Conservation (phyloP, 2,113 vertebrate species). For the Salvelinus namaycush region DNA sequence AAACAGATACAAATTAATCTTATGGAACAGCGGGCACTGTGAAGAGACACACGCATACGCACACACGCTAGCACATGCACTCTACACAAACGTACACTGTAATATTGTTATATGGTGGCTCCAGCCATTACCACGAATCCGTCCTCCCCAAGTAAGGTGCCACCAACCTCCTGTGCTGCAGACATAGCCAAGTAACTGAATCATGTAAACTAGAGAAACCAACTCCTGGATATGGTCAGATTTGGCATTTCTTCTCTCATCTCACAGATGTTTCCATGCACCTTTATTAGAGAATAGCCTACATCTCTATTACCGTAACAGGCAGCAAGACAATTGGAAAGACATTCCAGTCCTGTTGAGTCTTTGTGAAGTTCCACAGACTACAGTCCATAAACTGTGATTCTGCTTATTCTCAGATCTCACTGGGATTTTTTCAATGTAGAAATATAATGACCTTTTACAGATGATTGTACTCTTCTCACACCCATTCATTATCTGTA, state of each 20-base stretch:
- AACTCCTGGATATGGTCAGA: slow-evolving; percentile 43
- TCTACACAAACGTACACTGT: too few species aligned
- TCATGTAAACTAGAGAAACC: background rate
- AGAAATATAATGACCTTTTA: slow-evolving; percentile 35
- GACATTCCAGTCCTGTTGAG: slow-evolving; percentile 26
- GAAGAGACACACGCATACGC: too few species aligned
- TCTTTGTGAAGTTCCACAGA: background rate
- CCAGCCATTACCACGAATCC: too few species aligned
- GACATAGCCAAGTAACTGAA: background rate
- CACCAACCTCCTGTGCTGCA: background rate
- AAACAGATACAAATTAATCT: too few species aligned
- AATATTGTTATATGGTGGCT: too few species aligned
- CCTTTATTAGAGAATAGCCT: slow-evolving; percentile 1
- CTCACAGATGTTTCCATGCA: slow-evolving; percentile 9
- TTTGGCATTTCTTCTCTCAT: slow-evolving; percentile 46
- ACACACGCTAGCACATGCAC: too few species aligned
- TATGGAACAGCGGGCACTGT: too few species aligned
- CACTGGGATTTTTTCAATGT: slow-evolving; percentile 17
- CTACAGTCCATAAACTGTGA: slow-evolving; percentile 33
- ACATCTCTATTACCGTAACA: slow-evolving; percentile 37
- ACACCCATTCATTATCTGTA: slow-evolving; percentile 44
- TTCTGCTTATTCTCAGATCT: slow-evolving; percentile 54
- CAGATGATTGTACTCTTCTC: slow-evolving; percentile 55
- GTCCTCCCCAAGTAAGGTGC: too few species aligned
- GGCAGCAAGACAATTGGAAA: slow-evolving; percentile 37